Percentiles rank a stretch among this genome's conserved stretches.
Conservation (phyloP, 2,888 invertebrate genomes). For the Leptopilina syphax region DNA sequence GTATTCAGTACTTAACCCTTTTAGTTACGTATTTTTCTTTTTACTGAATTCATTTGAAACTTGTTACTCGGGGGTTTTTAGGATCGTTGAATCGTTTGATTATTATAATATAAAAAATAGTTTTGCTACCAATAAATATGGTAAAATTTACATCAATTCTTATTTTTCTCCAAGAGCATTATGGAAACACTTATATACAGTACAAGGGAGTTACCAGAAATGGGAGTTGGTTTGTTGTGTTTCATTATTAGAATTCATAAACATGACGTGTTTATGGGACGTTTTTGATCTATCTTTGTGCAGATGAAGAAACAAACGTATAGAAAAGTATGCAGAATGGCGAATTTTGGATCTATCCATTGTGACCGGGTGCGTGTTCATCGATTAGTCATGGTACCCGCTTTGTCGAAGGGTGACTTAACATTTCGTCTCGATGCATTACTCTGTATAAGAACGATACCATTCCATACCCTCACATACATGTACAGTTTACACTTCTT, state of each 20-base stretch:
- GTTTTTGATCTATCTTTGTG: constrained; percentile 17
- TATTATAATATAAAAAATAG: too few relatives aligned
- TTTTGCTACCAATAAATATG: too few relatives aligned
- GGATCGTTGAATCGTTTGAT: too few relatives aligned
- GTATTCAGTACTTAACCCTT: too few relatives aligned
- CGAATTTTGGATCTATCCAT: constrained; percentile 65
- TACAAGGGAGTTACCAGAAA: too few relatives aligned
- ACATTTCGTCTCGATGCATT: constrained; percentile 65
- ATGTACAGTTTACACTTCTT: constrained; percentile 38
- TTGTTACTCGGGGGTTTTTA: too few relatives aligned
- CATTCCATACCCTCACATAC: constrained; percentile 56
- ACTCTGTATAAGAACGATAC: constrained; percentile 50
- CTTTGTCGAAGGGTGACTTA: constrained; percentile 69
- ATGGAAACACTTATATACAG: too few relatives aligned
- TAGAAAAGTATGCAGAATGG: constrained; percentile 39
- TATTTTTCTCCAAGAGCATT: too few relatives aligned
- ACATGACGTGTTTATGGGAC: constrained; percentile 6
- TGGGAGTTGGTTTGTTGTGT: too few relatives aligned
- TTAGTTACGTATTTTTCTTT: too few relatives aligned
- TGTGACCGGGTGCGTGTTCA: constrained; percentile 72
- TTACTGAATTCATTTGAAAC: too few relatives aligned
- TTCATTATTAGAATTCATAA: neutral
- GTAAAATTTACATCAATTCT: too few relatives aligned
- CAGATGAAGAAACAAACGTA: constrained; percentile 39
- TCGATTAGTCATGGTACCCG: constrained; percentile 76